These are phyloP conservation scores for Agrilus mali DNA, from an alignment of 2,888 invertebrate genomes.

Conservation along the genomic window DNA sequence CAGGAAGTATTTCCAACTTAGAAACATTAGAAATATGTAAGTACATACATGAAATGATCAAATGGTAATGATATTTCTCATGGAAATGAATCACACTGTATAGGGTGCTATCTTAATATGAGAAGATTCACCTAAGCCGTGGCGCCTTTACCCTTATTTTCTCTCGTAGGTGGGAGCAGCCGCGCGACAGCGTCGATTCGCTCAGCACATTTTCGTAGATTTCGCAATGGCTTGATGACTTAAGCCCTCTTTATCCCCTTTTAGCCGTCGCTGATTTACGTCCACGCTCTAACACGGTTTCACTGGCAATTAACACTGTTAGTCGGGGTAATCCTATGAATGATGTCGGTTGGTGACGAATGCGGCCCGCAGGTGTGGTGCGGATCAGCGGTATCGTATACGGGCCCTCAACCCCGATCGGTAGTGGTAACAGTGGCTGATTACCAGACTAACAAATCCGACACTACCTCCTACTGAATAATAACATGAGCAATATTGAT, in stretches of 20 bases:
- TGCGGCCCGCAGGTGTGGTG: conserved; percentile 23
- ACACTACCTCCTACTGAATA: conserved; percentile 32
- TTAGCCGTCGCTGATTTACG: conserved; percentile 37
- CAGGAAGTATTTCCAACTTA: no score
- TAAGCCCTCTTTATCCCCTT: conserved; percentile 34
- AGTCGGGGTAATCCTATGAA: conserved; percentile 39
- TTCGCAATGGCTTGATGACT: conserved; percentile 32
- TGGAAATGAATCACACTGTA: no score
- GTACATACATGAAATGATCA: no score
- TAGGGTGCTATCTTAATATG: no score
- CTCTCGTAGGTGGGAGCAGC: no score
- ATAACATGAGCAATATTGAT: conserved; percentile 27
- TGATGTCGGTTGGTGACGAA: conserved; percentile 35
- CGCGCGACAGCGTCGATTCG: no score
- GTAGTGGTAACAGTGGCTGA: conserved; percentile 10
- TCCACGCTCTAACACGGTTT: conserved; percentile 14
- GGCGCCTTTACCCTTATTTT: no score
- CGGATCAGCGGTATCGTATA: conserved; percentile 21
- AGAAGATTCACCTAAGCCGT: no score
- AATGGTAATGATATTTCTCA: no score
- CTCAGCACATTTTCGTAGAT: conserved; percentile 20
- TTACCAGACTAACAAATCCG: conserved; percentile 28
- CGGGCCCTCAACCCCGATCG: conserved; percentile 18
- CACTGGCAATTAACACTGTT: conserved; percentile 39
- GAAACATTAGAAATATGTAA: no score